These are phyloP conservation scores for Axis porcinus DNA, from an alignment of 2,113 vertebrate genomes.

Conservation along the genomic window DNA sequence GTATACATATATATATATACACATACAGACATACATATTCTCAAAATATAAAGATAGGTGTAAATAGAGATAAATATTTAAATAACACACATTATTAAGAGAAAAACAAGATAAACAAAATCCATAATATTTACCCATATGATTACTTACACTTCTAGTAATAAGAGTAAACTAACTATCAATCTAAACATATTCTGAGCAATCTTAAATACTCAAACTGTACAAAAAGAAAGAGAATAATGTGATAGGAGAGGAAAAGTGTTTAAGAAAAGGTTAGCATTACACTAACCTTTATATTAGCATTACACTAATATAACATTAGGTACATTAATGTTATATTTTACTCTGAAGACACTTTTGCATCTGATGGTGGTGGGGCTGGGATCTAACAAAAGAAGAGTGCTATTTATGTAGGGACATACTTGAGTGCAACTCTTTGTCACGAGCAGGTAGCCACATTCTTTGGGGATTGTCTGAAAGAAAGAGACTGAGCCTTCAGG, in stretches of 20 bases:
- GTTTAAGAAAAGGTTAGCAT: not conserved
- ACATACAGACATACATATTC: not conserved
- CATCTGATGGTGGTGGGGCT: not conserved
- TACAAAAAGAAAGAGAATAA: not conserved
- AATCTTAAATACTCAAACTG: not conserved
- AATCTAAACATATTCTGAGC: not conserved
- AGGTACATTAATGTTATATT: not conserved
- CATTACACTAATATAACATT: too few relatives aligned
- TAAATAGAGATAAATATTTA: not conserved
- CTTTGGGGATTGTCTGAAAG: not conserved
- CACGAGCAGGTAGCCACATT: not conserved
- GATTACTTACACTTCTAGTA: not conserved
- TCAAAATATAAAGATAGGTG: not conserved
- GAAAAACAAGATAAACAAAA: not conserved
- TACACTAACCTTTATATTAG: not conserved
- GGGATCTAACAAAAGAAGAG: not conserved
- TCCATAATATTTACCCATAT: not conserved
- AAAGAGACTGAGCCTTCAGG: not conserved
- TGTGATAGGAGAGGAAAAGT: not conserved
- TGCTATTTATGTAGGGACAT: not conserved
- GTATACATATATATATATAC: not conserved
- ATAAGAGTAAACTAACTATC: not conserved
- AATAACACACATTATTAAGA: not conserved
- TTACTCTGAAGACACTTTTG: not conserved
- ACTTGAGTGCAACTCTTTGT: not conserved